phyloP scores from a whole-genome alignment of 2,113 vertebrate species.

The Narcine bancroftii region DNA sequence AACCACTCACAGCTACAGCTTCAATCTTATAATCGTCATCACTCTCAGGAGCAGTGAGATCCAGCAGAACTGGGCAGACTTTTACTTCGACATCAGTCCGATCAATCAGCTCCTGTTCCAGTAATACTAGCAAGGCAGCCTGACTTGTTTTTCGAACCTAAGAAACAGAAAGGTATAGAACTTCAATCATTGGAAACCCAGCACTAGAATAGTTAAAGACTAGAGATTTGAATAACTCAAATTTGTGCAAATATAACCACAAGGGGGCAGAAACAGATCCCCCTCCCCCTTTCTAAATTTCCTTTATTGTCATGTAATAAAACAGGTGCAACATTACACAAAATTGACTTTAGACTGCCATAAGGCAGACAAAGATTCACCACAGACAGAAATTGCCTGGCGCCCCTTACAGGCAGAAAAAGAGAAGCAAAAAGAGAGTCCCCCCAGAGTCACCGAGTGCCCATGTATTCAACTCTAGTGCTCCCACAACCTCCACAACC shows the following conservation, averaged over 20 bases:
- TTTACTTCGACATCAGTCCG: constrained; percentile 76
- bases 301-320: too few species aligned
- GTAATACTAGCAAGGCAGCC: constrained; percentile 72
- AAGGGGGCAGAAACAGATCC: too few species aligned
- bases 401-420: too few species aligned
- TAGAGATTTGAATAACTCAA: neutral
- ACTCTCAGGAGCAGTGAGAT: constrained; percentile 70
- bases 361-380: too few species aligned
- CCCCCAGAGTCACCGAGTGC: too few species aligned
- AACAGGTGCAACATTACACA: too few species aligned
- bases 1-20: constrained; percentile 68
- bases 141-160: constrained; percentile 86
- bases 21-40: constrained; percentile 80
- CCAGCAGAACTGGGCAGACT: constrained; percentile 75
- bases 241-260: neutral
- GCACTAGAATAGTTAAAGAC: neutral
- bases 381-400: too few species aligned
- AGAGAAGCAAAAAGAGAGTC: too few species aligned
- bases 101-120: constrained; percentile 77
- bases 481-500: too few species aligned
- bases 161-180: constrained; percentile 16
- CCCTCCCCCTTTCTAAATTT: too few species aligned
- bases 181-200: neutral
- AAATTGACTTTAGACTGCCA: too few species aligned
- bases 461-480: too few species aligned